These are phyloP conservation scores for Liasis olivaceus DNA, from an alignment of 2,797 vertebrate genomes.

Conservation along the genomic window DNA sequence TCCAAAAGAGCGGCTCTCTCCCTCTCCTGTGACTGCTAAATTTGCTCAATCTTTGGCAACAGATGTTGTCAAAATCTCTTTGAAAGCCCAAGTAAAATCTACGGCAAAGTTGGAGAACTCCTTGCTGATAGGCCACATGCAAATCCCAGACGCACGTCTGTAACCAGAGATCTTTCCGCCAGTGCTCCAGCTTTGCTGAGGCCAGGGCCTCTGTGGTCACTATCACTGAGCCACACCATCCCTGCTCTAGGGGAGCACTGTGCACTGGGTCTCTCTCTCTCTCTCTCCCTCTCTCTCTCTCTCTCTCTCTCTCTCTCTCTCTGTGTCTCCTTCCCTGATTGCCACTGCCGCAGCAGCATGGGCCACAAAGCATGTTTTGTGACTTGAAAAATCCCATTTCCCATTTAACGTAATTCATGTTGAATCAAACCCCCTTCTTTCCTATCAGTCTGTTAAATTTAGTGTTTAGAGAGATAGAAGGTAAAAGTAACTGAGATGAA, in stretches of 20 bases:
- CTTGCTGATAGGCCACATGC: neutral
- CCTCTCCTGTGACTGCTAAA: neutral
- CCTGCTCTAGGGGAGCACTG: neutral
- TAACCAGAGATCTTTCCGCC: neutral
- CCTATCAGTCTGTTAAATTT: neutral
- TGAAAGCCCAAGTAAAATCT: neutral
- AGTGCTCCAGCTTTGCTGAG: no score
- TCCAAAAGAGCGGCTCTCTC: neutral
- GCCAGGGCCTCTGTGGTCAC: neutral
- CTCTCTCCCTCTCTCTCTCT: no score
- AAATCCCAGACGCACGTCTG: neutral
- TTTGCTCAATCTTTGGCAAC: neutral
- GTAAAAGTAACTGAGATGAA: neutral
- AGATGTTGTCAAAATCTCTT: neutral
- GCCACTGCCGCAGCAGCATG: neutral
- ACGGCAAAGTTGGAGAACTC: neutral
- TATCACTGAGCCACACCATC: neutral
- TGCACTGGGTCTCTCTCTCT: neutral
- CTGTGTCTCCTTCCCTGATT: neutral
- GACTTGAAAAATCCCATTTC: neutral
- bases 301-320: no score
- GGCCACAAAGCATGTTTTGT: neutral
- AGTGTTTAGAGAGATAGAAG: neutral
- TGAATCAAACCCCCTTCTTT: neutral
- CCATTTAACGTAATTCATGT: neutral